Percentiles rank a stretch among this genome's conserved stretches.
These are phyloP conservation scores for Leptinotarsa lineolata DNA, from an alignment of 1,140 invertebrate species.

Conservation along the genomic window DNA sequence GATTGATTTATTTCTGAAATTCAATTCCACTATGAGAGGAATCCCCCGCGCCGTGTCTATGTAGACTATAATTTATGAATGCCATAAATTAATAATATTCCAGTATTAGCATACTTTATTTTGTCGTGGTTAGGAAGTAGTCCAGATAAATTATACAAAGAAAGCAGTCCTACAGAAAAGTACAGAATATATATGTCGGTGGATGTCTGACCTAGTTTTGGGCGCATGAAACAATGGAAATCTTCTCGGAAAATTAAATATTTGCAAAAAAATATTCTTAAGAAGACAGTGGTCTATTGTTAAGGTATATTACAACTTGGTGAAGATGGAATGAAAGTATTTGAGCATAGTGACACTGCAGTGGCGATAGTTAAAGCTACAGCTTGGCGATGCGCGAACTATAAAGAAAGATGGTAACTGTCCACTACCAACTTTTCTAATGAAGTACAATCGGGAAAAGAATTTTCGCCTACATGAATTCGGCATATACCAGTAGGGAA, in stretches of 20 bases:
- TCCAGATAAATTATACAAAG: neutral
- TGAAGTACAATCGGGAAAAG: too few species aligned
- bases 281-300: too few species aligned
- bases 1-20: constrained; percentile 1
- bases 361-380: too few species aligned
- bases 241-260: neutral
- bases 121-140: constrained; percentile 16
- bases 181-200: neutral
- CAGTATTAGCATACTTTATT: constrained; percentile 35
- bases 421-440: too few species aligned
- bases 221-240: neutral
- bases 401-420: too few species aligned
- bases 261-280: neutral
- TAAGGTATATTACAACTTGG: too few species aligned
- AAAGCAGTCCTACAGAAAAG: neutral
- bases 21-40: neutral
- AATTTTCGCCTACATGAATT: too few species aligned
- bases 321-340: too few species aligned
- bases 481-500: too few species aligned
- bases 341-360: too few species aligned
- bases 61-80: constrained; percentile 36
- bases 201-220: neutral
- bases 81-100: constrained; percentile 44
- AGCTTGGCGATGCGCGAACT: too few species aligned
- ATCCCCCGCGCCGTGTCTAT: constrained; percentile 5